Percentiles rank a stretch among this genome's conserved stretches.
Evolutionary conservation across 2,797 vertebrate genomes (phyloP).

Genomic region (Ctenochaetus hawaiiensis): DNA sequence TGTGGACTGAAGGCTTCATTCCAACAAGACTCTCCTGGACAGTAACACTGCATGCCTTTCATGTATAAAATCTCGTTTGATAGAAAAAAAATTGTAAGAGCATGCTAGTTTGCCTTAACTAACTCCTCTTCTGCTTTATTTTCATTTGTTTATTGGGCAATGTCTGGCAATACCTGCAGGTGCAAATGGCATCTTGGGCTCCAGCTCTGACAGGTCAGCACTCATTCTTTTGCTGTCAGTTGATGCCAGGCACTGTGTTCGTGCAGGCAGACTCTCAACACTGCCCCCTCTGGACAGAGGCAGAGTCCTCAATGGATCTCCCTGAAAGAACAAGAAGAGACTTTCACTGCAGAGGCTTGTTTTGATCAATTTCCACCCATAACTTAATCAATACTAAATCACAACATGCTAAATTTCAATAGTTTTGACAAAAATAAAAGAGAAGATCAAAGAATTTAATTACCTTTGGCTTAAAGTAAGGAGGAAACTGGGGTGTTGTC

Average conservation of each 20-base stretch:
- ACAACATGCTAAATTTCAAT: neutral
- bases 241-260: conserved; percentile 86
- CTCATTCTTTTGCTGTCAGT: conserved; percentile 96
- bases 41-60: conserved; percentile 18
- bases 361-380: neutral
- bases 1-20: conserved; percentile 4
- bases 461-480: conserved; percentile 90
- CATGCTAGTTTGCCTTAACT: conserved; percentile 13
- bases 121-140: neutral
- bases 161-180: conserved; percentile 88
- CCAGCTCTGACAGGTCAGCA: conserved; percentile 95
- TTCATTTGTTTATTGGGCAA: conserved; percentile 5
- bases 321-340: conserved; percentile 75
- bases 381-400: no score
- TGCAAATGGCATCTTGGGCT: conserved; percentile 89
- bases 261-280: conserved; percentile 91
- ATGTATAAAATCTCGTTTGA: neutral
- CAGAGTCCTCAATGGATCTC: conserved; percentile 90
- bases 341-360: neutral
- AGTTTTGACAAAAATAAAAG: neutral
- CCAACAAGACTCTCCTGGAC: conserved; percentile 9
- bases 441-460: neutral
- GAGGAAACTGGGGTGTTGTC: conserved; percentile 91
- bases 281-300: conserved; percentile 96
- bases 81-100: neutral